These are phyloP conservation scores for Chaetodon trifasciatus DNA, from an alignment of 2,797 vertebrate species.

Conservation along the genomic window DNA sequence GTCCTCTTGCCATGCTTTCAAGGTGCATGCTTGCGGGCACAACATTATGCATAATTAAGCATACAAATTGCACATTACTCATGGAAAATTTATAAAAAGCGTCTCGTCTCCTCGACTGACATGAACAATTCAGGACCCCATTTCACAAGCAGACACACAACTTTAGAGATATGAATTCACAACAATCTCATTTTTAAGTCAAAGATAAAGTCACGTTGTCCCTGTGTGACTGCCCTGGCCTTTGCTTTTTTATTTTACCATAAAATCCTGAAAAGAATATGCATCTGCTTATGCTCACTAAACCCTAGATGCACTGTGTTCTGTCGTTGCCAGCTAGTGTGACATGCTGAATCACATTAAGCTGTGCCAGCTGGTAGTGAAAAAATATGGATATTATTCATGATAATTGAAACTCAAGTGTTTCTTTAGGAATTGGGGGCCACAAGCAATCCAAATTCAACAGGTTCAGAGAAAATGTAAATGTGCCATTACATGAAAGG, in stretches of 20 bases:
- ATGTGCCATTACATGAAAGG: background rate
- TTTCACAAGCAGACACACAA: slow-evolving; percentile 15
- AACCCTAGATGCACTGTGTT: background rate
- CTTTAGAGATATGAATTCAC: slow-evolving; percentile 17
- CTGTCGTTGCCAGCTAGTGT: slow-evolving; percentile 19
- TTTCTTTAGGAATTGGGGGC: background rate
- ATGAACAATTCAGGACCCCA: slow-evolving; percentile 44
- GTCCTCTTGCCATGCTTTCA: slow-evolving; percentile 12
- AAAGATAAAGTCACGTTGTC: slow-evolving; percentile 5
- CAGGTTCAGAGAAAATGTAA: background rate
- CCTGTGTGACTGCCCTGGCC: background rate
- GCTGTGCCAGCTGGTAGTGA: slow-evolving; percentile 21
- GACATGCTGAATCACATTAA: slow-evolving; percentile 37
- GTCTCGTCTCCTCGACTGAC: slow-evolving; percentile 20
- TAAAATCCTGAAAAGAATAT: slow-evolving; percentile 5
- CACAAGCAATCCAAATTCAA: background rate
- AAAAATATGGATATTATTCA: slow-evolving; percentile 12
- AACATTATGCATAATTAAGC: slow-evolving; percentile 66
- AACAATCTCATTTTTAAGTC: slow-evolving; percentile 36
- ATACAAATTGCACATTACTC: slow-evolving; percentile 50
- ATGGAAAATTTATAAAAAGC: slow-evolving; percentile 53
- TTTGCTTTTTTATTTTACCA: background rate
- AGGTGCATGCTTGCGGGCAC: slow-evolving; percentile 42
- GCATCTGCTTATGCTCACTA: slow-evolving; percentile 16
- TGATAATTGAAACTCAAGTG: background rate